Evolutionary conservation across 2,888 invertebrate species (phyloP), one percentile per base, ranked within the genome.

Genomic region (Rhingia rostrata): DNA sequence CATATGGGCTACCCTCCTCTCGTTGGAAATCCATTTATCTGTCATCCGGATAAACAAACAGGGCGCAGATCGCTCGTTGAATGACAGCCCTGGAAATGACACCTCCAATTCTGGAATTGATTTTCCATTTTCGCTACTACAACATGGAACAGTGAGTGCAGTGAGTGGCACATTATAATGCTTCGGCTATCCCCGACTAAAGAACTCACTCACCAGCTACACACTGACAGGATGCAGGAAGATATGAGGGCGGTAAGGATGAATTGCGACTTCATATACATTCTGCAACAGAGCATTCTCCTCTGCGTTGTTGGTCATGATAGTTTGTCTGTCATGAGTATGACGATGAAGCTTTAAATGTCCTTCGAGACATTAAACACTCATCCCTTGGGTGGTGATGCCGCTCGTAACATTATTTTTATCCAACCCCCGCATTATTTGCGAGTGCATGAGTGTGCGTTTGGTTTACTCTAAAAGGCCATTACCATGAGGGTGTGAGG

Each of bases 81-180:
- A 41, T 61, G 82, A 78, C 78, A 58, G 66, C 63, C 22, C 78
- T 83, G 78, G 61, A 67, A 67, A 58, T 73, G 82, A 83, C 82
- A 83, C 82, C 78, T 78, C 78, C 73, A 83, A 83, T 83, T 78
- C 72, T 73, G 58, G 43, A 78, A 83, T 78, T 78, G 82, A 83
- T 78, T 83, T 83, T 83, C 67, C 73, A 78, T 78, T 78, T 78
- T 78, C 61, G 60, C 49, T 43, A 47, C 43, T 22, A 22, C 22
- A 49, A 22, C 32, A 45, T 10, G 10, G 10, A 39, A 6, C 10
- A 53, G n/a, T 33, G 53, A 33, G 12, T 33, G 39, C 30, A 60
- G 53, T 43, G 41, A 49, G 60, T 69, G 47, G 54, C 63, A 69
- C 56, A 43, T 58, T 69, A 43, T 22, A 22, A 63, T 60, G 45